Percentiles rank a stretch among this genome's conserved stretches.
These are phyloP conservation scores for Epsilonema sp. DNA, from an alignment of 2,888 invertebrate genomes.

Conservation along the genomic window DNA sequence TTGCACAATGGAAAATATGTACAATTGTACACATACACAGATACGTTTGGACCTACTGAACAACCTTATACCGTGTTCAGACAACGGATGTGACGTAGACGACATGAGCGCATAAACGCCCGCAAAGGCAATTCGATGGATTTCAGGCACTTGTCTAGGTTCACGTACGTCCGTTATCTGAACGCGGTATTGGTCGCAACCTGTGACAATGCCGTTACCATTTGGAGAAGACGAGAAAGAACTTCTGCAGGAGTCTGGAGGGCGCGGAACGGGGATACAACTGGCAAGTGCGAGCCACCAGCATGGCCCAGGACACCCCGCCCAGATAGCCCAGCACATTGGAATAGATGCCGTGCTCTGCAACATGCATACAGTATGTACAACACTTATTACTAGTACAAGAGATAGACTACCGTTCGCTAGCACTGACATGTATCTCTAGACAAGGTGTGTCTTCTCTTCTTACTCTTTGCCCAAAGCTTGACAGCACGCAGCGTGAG, in stretches of 20 bases:
- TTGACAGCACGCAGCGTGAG: constrained; percentile 82
- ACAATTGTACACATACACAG: too few species aligned
- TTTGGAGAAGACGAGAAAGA: constrained; percentile 89
- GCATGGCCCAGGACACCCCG: constrained; percentile 98
- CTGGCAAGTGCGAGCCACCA: constrained; percentile 92
- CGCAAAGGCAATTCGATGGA: constrained; percentile 73
- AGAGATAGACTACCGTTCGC: too few species aligned
- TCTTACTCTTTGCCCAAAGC: constrained; percentile 83
- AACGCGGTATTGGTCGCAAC: constrained; percentile 88
- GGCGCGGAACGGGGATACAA: constrained; percentile 90
- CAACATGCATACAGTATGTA: constrained; percentile 22
- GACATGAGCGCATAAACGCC: constrained; percentile 98
- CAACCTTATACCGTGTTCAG: constrained; percentile 85
- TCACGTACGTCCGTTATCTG: too few species aligned
- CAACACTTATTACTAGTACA: too few species aligned
- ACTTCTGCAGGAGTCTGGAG: constrained; percentile 83
- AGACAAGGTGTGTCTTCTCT: not conserved
- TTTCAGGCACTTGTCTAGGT: too few species aligned
- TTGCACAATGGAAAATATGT: too few species aligned
- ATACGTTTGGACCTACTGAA: constrained; percentile 87
- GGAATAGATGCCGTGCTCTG: constrained; percentile 87
- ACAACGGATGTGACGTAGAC: constrained; percentile 93
- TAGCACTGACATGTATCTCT: not conserved
- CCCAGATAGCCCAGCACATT: constrained; percentile 81
- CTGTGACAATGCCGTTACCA: constrained; percentile 48